Conservation (phyloP, 1,140 invertebrate species). For the Potamilus streckersoni region DNA sequence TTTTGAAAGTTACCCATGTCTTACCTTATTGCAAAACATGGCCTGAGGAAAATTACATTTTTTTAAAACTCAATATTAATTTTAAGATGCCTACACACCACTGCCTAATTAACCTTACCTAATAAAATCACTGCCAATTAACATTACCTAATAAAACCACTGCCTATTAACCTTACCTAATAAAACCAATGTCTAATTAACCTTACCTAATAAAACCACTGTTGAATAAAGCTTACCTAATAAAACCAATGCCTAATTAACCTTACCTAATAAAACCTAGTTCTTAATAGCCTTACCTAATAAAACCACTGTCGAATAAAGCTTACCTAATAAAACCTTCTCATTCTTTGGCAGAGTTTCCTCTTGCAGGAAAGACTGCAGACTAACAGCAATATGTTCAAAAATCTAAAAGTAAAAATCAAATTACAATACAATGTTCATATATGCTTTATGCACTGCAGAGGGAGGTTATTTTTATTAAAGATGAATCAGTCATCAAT, state of each 20-base stretch:
- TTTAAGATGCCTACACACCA: no score
- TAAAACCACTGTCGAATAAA: not conserved
- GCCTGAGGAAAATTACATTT: no score
- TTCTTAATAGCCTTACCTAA: not conserved
- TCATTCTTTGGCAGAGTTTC: not conserved
- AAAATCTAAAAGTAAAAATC: constrained; percentile 24
- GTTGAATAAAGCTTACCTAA: constrained; percentile 7
- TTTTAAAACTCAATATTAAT: no score
- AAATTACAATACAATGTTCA: no score
- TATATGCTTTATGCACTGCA: constrained; percentile 8
- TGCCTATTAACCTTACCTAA: no score
- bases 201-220: not conserved
- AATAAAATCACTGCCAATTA: not conserved
- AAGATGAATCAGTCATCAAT: no score
- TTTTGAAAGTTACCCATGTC: no score
- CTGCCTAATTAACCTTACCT: no score
- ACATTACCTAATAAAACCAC: not conserved
- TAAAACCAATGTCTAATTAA: not conserved
- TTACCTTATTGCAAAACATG: no score
- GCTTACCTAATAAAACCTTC: constrained; percentile 17
- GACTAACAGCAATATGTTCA: constrained; percentile 27
- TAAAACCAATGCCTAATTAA: not conserved
- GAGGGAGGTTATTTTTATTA: not conserved
- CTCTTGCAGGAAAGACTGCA: constrained; percentile 14
- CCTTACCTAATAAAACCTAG: not conserved